Conservation (phyloP, 2,113 vertebrate genomes). For the Octodon degus region DNA sequence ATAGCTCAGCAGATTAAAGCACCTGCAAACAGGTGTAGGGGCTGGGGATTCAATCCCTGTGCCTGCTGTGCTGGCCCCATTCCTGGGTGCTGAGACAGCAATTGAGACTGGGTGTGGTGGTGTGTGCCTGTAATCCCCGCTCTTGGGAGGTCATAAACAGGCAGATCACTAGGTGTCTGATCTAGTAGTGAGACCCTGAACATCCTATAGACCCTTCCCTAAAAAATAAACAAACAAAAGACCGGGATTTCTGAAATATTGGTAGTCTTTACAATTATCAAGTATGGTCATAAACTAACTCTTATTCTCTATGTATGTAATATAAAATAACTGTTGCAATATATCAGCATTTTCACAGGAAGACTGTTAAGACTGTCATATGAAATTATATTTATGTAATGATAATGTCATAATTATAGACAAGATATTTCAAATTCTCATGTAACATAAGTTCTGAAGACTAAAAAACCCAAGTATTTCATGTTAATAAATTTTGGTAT, state of each 20-base stretch:
- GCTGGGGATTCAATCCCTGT: no score
- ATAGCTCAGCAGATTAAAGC: no score
- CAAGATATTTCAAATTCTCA: constrained; percentile 70
- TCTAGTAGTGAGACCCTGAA: no score
- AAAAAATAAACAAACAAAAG: no score
- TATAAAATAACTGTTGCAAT: constrained; percentile 65
- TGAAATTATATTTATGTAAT: constrained; percentile 70
- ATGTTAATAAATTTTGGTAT: neutral
- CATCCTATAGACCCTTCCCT: no score
- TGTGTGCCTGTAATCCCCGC: no score
- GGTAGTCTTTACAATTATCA: constrained; percentile 60
- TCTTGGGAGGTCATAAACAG: no score
- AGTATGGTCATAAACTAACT: constrained; percentile 64
- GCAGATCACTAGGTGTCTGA: no score
- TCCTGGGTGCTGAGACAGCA: no score
- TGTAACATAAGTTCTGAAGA: constrained; percentile 71
- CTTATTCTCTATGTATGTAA: constrained; percentile 39
- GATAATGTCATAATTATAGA: constrained; percentile 72
- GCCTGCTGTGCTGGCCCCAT: no score
- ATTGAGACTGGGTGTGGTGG: no score
- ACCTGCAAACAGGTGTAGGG: no score
- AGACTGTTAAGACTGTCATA: constrained; percentile 74
- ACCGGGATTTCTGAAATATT: constrained; percentile 55
- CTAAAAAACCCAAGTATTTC: constrained; percentile 68
- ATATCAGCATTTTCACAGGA: constrained; percentile 58